These are phyloP conservation scores for Atlantisia rogersi DNA, from an alignment of 2,113 vertebrate species.

Conservation along the genomic window DNA sequence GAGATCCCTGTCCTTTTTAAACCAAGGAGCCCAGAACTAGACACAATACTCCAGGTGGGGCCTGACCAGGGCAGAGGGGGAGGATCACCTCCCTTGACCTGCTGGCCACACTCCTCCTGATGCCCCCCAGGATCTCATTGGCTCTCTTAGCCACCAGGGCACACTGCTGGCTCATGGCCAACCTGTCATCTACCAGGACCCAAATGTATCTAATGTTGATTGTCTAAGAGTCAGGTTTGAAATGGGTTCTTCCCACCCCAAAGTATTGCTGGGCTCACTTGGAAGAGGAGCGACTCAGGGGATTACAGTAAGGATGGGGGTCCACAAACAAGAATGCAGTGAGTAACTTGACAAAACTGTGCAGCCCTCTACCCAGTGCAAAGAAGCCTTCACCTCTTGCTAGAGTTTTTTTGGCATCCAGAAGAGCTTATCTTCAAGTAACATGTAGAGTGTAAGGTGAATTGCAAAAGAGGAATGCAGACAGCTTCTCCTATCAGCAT, in stretches of 20 bases:
- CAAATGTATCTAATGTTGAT: neutral
- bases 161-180: too few species aligned
- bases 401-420: constrained; percentile 48
- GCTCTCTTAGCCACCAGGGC: too few species aligned
- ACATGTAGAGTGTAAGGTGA: constrained; percentile 36
- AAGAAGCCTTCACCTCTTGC: constrained; percentile 63
- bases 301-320: neutral
- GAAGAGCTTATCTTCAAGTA: constrained; percentile 49
- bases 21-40: too few species aligned
- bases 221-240: neutral
- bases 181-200: too few species aligned
- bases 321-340: neutral
- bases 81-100: too few species aligned
- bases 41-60: too few species aligned
- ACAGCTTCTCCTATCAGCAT: constrained; percentile 55
- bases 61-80: too few species aligned
- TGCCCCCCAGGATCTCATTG: too few species aligned
- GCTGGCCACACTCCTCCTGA: too few species aligned
- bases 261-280: neutral
- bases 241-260: neutral
- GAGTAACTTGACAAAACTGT: constrained; percentile 10
- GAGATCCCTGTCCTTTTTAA: too few species aligned
- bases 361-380: neutral
- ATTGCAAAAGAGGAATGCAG: constrained; percentile 65
- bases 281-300: neutral